Evolutionary conservation across 2,888 invertebrate species (phyloP).

Genomic region (Agrilus mali): DNA sequence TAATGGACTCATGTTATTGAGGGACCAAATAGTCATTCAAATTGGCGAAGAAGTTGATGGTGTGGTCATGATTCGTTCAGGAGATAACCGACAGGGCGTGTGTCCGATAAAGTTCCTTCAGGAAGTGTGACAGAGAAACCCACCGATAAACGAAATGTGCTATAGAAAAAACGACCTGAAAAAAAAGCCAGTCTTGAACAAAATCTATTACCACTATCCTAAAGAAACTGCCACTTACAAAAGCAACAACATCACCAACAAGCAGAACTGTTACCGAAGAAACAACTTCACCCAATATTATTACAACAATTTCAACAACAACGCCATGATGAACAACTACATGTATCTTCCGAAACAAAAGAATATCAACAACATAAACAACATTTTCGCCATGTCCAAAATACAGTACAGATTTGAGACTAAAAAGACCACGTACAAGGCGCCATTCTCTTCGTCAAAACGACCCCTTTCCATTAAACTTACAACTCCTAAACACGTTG

Average conservation of each 20-base stretch:
- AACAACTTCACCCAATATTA: constrained; percentile 32
- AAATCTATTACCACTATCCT: constrained; percentile 28
- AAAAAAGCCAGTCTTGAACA: constrained; percentile 17
- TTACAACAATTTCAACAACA: constrained; percentile 31
- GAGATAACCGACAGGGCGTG: constrained; percentile 83
- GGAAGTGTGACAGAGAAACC: constrained; percentile 73
- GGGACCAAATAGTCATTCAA: constrained; percentile 90
- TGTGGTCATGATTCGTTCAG: constrained; percentile 86
- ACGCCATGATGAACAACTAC: constrained; percentile 26
- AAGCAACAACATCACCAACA: constrained; percentile 17
- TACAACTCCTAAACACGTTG: constrained; percentile 32
- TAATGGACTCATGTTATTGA: constrained; percentile 65
- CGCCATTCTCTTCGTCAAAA: constrained; percentile 41
- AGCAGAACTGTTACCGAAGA: constrained; percentile 20
- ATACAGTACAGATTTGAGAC: constrained; percentile 16
- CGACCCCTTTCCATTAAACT: constrained; percentile 35
- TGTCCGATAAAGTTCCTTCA: constrained; percentile 91
- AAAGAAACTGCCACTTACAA: constrained; percentile 16
- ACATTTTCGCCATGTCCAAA: constrained; percentile 22
- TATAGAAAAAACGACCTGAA: constrained; percentile 13
- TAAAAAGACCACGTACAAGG: constrained; percentile 29
- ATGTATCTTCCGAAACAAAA: constrained; percentile 20
- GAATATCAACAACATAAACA: constrained; percentile 29
- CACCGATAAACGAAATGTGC: constrained; percentile 7
- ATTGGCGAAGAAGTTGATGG: constrained; percentile 87